Evolutionary conservation across 2,888 invertebrate genomes (phyloP), one percentile per base, ranked within the genome.

Genomic region (Germaria angustata): DNA sequence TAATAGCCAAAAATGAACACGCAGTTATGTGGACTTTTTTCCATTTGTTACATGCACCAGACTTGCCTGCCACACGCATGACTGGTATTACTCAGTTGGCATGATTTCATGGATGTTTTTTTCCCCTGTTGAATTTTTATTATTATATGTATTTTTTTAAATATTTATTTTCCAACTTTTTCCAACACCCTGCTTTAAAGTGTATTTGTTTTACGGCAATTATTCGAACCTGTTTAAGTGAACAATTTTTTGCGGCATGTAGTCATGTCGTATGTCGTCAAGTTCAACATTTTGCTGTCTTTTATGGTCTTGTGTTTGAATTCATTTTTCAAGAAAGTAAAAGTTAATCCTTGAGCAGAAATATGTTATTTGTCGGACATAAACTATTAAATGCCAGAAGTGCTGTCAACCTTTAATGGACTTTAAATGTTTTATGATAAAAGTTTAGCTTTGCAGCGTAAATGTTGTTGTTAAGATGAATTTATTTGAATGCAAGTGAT

Each of bases 1-100:
- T 81, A 81, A 81, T 81, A 55, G 8, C 81, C 68, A 73, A 81
- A 81, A 81, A 73, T 81, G 24, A 81, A 78, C 61, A 73, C 55
- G 61, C 73, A 77, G 73, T 73, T 73, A 76, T 81, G 63, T 49
- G 49, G 5, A 44, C 15, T 63, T 55, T 68, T 73, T 44, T 75
- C 20, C n/a, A 15, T 49, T 72, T 36, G 39, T 66, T 55, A 36
- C 57, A 53, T 72, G 69, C 49, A 41, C 28, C 20, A 20, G 15
- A 34, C 41, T 13, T 24, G 44, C 7, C 34, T 46, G 75, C 57
- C 79, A 59, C 69, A 69, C 61, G 75, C 69, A 63, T 57, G 49
- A 69, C 57, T 51, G 36, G 24, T 59, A n/a, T n/a, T n/a, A 53
- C 55, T 39, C 68, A 39, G 11, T 32, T 55, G 53, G 36, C 15